A percentile compares a stretch with the other conserved stretches of the same genome.
Evolutionary conservation across 2,113 vertebrate species (phyloP).

Genomic region (Chionis minor): DNA sequence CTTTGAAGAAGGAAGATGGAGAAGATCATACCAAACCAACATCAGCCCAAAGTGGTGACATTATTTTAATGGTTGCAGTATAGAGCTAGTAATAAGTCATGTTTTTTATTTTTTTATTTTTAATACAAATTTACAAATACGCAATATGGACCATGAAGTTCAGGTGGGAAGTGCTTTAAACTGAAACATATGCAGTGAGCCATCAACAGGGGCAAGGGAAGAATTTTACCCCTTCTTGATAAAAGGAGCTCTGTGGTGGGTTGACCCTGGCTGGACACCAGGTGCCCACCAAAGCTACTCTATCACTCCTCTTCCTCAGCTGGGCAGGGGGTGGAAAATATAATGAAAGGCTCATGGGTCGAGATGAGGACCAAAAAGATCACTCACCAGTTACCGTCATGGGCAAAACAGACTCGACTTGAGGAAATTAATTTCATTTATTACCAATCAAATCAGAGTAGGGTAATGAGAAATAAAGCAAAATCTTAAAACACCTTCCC

Average conservation of each 20-base stretch:
- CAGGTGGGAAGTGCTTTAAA: background rate
- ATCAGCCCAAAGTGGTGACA: background rate
- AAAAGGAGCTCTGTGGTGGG: background rate
- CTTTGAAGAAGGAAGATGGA: background rate
- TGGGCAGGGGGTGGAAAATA: background rate
- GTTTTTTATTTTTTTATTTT: background rate
- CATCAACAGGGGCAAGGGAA: background rate
- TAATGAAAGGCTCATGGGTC: rapidly evolving
- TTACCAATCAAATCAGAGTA: no score
- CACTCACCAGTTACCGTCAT: rapidly evolving
- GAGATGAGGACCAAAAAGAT: background rate
- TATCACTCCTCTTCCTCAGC: background rate
- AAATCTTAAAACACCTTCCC: background rate
- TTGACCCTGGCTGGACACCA: background rate
- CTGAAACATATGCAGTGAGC: rapidly evolving
- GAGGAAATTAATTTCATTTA: background rate
- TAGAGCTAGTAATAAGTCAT: background rate
- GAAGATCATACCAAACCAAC: background rate
- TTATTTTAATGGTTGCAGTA: background rate
- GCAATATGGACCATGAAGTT: background rate
- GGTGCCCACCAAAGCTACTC: background rate
- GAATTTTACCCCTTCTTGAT: background rate
- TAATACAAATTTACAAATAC: background rate
- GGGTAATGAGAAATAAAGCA: background rate
- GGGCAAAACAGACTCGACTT: background rate